These are phyloP conservation scores for Drosophila borealis DNA, from an alignment of 2,888 invertebrate species.

Conservation along the genomic window DNA sequence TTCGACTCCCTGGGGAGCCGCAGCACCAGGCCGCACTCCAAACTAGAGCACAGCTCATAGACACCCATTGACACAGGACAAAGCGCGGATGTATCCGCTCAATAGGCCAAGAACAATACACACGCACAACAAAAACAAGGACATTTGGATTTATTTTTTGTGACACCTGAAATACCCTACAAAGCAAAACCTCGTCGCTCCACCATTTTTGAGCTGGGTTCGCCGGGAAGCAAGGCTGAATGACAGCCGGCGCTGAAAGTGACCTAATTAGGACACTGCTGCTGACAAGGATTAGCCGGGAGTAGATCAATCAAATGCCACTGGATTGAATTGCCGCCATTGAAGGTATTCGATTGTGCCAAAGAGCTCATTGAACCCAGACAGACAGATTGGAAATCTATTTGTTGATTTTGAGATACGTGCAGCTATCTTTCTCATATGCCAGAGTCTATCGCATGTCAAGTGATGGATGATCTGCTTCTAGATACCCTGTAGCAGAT, in stretches of 20 bases:
- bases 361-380: background rate
- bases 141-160: conserved; percentile 76
- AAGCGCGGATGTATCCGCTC: conserved; percentile 6
- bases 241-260: conserved; percentile 22
- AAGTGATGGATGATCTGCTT: no score
- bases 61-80: conserved; percentile 35
- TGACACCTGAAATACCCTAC: conserved; percentile 49
- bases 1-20: background rate
- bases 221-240: background rate
- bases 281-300: conserved; percentile 1
- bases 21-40: conserved; percentile 4
- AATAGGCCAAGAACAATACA: conserved; percentile 26
- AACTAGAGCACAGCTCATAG: background rate
- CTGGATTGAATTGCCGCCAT: background rate
- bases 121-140: conserved; percentile 54
- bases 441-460: no score
- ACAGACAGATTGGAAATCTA: background rate
- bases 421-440: no score
- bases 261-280: conserved; percentile 44
- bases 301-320: conserved; percentile 43
- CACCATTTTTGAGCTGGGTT: no score
- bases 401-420: background rate
- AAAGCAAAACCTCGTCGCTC: background rate
- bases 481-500: no score
- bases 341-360: background rate